phyloP scores from a whole-genome alignment of 2,888 invertebrate genomes.

The Geophilus truncorum region DNA sequence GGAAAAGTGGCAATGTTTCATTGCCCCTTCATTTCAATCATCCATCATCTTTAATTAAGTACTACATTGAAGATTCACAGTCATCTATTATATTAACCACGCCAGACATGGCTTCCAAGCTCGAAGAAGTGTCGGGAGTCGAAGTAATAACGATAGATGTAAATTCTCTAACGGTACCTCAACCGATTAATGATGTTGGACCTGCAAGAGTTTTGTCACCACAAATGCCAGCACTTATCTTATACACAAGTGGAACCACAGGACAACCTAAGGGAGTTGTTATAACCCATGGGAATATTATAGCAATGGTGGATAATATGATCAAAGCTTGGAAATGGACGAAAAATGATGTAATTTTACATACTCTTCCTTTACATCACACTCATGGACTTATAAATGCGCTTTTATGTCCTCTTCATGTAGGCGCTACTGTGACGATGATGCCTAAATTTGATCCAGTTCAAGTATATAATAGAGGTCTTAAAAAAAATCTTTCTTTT shows the following conservation, averaged over 20 bases:
- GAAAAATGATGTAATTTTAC: slow-evolving; percentile 67
- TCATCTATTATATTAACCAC: slow-evolving; percentile 65
- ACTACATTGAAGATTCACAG: slow-evolving; percentile 67
- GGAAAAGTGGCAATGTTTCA: slow-evolving; percentile 83
- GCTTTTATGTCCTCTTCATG: slow-evolving; percentile 67
- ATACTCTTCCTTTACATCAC: slow-evolving; percentile 79
- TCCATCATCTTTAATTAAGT: slow-evolving; percentile 66
- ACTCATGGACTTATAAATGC: slow-evolving; percentile 82
- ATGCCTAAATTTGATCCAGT: slow-evolving; percentile 60
- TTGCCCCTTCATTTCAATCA: slow-evolving; percentile 73
- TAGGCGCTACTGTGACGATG: slow-evolving; percentile 61
- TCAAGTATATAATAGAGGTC: slow-evolving; percentile 52
- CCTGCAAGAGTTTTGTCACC: slow-evolving; percentile 56
- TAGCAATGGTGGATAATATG: slow-evolving; percentile 64
- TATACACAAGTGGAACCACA: slow-evolving; percentile 85
- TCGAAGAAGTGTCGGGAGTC: neutral
- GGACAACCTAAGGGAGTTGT: slow-evolving; percentile 79
- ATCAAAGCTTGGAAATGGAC: slow-evolving; percentile 65
- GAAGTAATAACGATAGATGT: neutral
- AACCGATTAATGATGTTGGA: slow-evolving; percentile 40
- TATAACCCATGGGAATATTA: slow-evolving; percentile 66
- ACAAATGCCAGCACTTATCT: slow-evolving; percentile 66
- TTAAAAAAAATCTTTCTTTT: too few relatives aligned
- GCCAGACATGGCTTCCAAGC: slow-evolving; percentile 55
- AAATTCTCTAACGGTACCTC: neutral